Base-by-base conservation (phyloP, 2,797 vertebrate genomes). In the Silurus lanzhouensis region DNA sequence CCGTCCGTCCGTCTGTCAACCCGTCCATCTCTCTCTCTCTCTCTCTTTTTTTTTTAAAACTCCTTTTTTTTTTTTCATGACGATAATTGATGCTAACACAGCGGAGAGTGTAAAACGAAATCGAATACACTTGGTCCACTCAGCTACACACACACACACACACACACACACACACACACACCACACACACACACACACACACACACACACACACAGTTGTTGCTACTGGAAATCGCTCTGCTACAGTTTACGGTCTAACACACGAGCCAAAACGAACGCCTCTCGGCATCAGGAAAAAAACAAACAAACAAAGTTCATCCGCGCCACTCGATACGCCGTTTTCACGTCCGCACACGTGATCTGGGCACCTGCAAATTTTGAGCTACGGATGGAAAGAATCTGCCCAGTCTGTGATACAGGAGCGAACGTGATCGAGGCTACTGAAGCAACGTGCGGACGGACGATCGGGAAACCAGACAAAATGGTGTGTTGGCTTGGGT, bases 1-100 rank as follows among this genome's bases (percentile, higher is more conserved):
- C 78, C 22, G 12, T n/a, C 68, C 10, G 3, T 64, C 58, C 48
- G 76, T 79, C 60, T 80, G 60, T 61, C 52, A 27, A 17, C 70
- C 77, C 70, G 8, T 86, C 63, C 48, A 10, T 86, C 74, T 86
- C 76, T 79, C 66, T 71, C 20, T 85, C 66, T 48, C 10, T 81
- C 31, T 1, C 71, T 78, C 27, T 67, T 79, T 52, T 55, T 8
- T 63, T 25, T 20, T 1, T n/a, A n/a, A 14, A 31, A n/a, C 15
- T 38, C 15, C 14, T 48, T 80, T 52, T 14, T 4, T 27, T 31
- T 31, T 31, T 31, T 31, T 31, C 3, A 31, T 31, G 31, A 31
- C 31, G 31, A 31, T 31, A 31, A 31, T 31, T 31, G 31, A 31
- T 3, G 31, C 31, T 31, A 52, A 48, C 61, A 80, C 22, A 83